phyloP scores from a whole-genome alignment of 2,888 invertebrate species.

The Dicranocentrus wangi region DNA sequence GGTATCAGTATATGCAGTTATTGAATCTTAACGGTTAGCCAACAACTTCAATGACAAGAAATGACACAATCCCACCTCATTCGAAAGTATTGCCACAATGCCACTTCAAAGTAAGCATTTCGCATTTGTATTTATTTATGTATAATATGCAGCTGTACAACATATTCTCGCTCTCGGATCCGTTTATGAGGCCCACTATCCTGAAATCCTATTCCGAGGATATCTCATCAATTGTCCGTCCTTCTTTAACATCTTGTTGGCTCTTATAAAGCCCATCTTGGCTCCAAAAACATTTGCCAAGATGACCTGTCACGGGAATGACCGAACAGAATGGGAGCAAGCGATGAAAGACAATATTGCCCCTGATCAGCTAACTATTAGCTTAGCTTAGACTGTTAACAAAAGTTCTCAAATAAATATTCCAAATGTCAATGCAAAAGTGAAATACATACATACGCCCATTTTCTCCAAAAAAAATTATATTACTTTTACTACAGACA shows the following conservation, averaged over 20 bases:
- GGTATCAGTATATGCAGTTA: slow-evolving; percentile 35
- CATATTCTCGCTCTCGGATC: not conserved
- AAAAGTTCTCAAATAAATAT: not conserved
- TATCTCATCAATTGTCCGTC: slow-evolving; percentile 43
- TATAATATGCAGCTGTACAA: not conserved
- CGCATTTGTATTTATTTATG: not conserved
- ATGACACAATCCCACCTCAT: no score
- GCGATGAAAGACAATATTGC: not conserved
- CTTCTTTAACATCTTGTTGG: slow-evolving; percentile 33
- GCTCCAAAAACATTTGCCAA: slow-evolving; percentile 44
- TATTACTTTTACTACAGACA: no score
- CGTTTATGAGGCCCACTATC: slow-evolving; percentile 52
- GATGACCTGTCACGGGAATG: slow-evolving; percentile 33
- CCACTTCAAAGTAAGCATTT: no score
- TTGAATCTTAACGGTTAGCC: not conserved
- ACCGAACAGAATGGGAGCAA: slow-evolving; percentile 45
- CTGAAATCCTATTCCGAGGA: slow-evolving; percentile 36
- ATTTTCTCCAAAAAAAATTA: no score
- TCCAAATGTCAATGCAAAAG: not conserved
- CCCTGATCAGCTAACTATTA: not conserved
- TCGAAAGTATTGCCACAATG: no score
- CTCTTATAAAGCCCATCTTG: slow-evolving; percentile 34
- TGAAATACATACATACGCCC: no score
- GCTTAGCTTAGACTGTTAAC: not conserved
- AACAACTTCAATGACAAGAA: no score